Conservation (phyloP, 2,113 vertebrate genomes). For the Xenopus borealis region DNA sequence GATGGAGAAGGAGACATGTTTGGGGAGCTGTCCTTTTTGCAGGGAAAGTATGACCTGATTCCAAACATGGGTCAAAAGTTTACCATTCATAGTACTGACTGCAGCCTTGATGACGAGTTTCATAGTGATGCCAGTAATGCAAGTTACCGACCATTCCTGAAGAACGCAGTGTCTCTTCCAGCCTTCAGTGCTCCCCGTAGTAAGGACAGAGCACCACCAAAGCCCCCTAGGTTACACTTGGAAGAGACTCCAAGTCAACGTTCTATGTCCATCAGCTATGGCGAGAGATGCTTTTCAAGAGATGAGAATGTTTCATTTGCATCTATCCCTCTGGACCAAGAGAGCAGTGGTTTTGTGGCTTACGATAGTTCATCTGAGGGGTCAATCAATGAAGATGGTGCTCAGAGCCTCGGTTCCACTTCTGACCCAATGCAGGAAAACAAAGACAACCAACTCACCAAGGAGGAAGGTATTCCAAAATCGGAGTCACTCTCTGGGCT, state of each 20-base stretch:
- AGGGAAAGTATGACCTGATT: conserved; percentile 72
- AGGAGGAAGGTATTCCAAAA: conserved; percentile 55
- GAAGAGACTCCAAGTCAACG: conserved; percentile 58
- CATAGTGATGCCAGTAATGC: conserved; percentile 44
- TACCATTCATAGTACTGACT: not conserved
- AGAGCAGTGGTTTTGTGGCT: conserved; percentile 64
- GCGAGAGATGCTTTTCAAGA: conserved; percentile 46
- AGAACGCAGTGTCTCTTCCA: conserved; percentile 71
- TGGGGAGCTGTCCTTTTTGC: conserved; percentile 74
- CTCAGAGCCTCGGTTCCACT: conserved; percentile 50
- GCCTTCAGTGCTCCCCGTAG: conserved; percentile 52
- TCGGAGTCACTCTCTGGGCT: conserved; percentile 65
- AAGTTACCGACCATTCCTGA: conserved; percentile 56
- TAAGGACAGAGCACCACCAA: conserved; percentile 72
- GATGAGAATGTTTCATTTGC: conserved; percentile 59
- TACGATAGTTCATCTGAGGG: conserved; percentile 64
- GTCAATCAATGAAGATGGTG: conserved; percentile 64
- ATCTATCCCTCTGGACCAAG: conserved; percentile 49
- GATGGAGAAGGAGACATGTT: conserved; percentile 74
- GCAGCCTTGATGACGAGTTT: conserved; percentile 52
- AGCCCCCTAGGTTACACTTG: conserved; percentile 73
- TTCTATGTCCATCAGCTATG: conserved; percentile 55
- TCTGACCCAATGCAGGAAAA: not conserved
- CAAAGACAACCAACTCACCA: conserved; percentile 52
- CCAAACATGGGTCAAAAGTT: conserved; percentile 50